Evolutionary conservation across 2,888 invertebrate species (phyloP).

Genomic region (Thyatira batis): DNA sequence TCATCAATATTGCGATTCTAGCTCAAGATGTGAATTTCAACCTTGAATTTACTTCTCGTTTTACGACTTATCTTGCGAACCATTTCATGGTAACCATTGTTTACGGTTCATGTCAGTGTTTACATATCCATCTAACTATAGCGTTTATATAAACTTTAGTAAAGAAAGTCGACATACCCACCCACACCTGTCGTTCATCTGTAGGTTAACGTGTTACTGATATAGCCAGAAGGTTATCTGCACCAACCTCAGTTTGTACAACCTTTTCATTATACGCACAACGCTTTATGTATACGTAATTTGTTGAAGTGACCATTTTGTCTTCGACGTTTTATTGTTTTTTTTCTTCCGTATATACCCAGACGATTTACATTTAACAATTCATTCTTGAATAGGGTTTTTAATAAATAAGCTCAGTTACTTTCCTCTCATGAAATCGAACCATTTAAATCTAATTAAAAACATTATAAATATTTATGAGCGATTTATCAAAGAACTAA

Average conservation of each 20-base stretch:
- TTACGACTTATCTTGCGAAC: conserved; percentile 22
- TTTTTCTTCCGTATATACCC: conserved; percentile 39
- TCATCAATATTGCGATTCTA: neutral
- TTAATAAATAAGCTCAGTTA: no score
- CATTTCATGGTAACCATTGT: conserved; percentile 41
- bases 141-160: conserved; percentile 23
- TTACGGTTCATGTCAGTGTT: conserved; percentile 45
- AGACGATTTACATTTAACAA: conserved; percentile 6
- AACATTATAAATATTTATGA: conserved; percentile 33
- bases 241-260: conserved; percentile 40
- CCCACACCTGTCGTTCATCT: conserved; percentile 35
- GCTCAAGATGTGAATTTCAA: neutral
- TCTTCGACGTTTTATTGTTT: conserved; percentile 34
- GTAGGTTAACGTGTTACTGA: conserved; percentile 60
- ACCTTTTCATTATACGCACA: conserved; percentile 24
- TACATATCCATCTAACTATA: conserved; percentile 39
- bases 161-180: conserved; percentile 52
- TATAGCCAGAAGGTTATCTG: conserved; percentile 61
- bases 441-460: conserved; percentile 24
- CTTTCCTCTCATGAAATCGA: neutral
- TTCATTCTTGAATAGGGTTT: no score
- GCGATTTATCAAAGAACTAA: conserved; percentile 33
- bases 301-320: conserved; percentile 23
- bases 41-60: conserved; percentile 9
- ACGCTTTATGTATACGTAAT: conserved; percentile 34